Conservation (phyloP, 1,140 invertebrate species). For the Arctopsyche grandis region DNA sequence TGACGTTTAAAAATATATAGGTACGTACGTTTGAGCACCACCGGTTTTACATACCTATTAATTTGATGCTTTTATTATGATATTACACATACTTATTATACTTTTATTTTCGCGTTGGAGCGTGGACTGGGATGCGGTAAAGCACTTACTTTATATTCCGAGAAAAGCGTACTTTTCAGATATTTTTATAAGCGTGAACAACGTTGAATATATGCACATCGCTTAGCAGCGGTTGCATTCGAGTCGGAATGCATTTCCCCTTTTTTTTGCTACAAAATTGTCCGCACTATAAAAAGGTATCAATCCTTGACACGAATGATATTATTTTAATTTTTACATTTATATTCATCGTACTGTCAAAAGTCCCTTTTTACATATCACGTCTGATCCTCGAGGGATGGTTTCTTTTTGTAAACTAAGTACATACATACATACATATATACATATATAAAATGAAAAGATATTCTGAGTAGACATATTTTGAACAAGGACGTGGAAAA, state of each 20-base stretch:
- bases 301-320: not conserved
- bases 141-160: not conserved
- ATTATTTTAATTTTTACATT: slow-evolving; percentile 32
- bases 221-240: not conserved
- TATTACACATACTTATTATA: no score
- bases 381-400: not conserved
- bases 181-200: not conserved
- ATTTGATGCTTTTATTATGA: no score
- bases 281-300: not conserved
- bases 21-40: not conserved
- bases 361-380: slow-evolving; percentile 15
- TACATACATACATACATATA: no score
- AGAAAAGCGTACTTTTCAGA: not conserved
- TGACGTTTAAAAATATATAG: slow-evolving; percentile 37
- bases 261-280: no score
- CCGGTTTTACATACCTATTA: not conserved
- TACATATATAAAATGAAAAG: not conserved
- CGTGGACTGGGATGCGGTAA: no score
- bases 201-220: not conserved
- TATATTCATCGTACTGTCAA: slow-evolving; percentile 15
- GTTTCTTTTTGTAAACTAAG: not conserved
- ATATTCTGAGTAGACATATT: no score
- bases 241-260: no score
- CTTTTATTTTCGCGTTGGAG: no score
- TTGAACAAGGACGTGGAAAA: no score